Evolutionary conservation across 2,888 invertebrate genomes (phyloP).

Genomic region (Halictus quadricinctus): DNA sequence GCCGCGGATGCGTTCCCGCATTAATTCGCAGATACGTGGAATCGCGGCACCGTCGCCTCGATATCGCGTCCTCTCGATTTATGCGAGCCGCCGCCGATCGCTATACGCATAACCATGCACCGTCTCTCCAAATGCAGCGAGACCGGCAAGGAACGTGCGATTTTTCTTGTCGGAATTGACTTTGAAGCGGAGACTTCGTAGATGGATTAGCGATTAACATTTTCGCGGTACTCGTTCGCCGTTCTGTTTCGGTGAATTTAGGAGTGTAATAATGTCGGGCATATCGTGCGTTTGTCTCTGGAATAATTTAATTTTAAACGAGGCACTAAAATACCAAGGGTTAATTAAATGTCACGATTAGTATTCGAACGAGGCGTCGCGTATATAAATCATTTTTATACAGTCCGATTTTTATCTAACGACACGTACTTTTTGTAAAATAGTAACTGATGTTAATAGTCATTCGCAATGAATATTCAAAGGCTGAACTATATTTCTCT

Average conservation of each 20-base stretch:
- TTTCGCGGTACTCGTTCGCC: neutral
- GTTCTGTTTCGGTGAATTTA: neutral
- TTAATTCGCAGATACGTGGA: slow-evolving; percentile 9
- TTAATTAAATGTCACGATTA: neutral
- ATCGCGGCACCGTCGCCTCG: neutral
- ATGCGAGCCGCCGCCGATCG: slow-evolving; percentile 6
- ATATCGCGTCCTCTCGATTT: neutral
- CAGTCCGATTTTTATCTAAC: neutral
- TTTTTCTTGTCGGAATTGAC: neutral
- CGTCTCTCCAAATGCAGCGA: neutral
- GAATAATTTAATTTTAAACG: neutral
- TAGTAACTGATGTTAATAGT: neutral
- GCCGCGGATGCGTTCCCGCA: slow-evolving; percentile 44
- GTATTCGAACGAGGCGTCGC: neutral
- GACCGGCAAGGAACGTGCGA: neutral
- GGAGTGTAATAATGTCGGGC: neutral
- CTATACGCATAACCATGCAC: neutral
- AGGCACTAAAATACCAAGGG: neutral
- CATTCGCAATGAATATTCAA: neutral
- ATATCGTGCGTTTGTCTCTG: neutral
- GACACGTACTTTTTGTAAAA: neutral
- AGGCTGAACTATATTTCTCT: neutral
- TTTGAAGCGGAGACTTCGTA: neutral
- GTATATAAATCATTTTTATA: neutral
- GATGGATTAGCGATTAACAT: neutral